Evolutionary conservation across 2,888 invertebrate genomes (phyloP), one percentile per base, ranked within the genome.

Genomic region (Cerastoderma edule): DNA sequence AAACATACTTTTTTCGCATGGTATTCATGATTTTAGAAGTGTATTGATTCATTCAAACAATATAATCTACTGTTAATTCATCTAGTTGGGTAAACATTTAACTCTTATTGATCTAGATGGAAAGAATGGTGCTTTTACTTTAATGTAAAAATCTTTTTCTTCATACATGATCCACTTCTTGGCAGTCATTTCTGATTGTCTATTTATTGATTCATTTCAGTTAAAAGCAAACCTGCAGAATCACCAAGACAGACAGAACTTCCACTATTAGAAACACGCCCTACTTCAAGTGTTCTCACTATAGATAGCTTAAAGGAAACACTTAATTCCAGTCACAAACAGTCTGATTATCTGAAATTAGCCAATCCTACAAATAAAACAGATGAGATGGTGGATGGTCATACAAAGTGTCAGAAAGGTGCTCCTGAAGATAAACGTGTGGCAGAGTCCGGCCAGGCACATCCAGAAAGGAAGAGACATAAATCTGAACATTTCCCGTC

Each of bases 381-480:
- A 53, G 10, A 53, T 4, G 24, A 22, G 24, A 28, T 13, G 24
- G 4, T 22, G 2, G n/a, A 2, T 16, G 19, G 22, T 30, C 57
- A 35, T 63, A 13, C 19, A 2, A 35, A n/a, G 39, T 22, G n/a
- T 22, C 33, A 63, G 39, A 63, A 35, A 4, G n/a, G 63, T 33
- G n/a, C 48, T 10, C 10, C 24, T 2, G 66, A 66, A n/a, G 66
- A 50, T 0, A 50, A 66, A 53, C 19, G 66, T 16, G 53, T 32
- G 19, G 50, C 33, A n/a, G 13, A 27, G 33, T 32, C 33, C 27
- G 16, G 28, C 30, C 16, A 32, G 22, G 60, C 35, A 39, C 60
- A 35, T 32, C 63, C 67, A 28, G 67, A 68, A 30, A 75, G 53
- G 28, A 75, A 75, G 48, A 69, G 75, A 32, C 75, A 70, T 30